Percentiles rank a stretch among this genome's conserved stretches.
These are phyloP conservation scores for Lucifuga dentata DNA, from an alignment of 2,113 vertebrate genomes.

Conservation along the genomic window DNA sequence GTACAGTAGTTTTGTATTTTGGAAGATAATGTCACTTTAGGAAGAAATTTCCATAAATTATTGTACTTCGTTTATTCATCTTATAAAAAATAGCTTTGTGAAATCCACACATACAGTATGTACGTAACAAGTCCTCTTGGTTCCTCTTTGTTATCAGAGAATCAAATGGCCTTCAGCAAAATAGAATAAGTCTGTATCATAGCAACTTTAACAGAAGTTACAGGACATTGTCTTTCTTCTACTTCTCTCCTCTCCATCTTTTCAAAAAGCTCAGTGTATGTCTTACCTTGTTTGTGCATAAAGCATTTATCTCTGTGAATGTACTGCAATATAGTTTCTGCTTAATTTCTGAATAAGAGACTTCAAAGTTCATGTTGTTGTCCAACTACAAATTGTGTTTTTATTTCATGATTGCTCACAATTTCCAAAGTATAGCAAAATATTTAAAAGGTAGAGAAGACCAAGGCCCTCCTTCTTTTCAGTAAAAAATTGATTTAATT, in stretches of 20 bases:
- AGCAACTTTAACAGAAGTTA: background rate
- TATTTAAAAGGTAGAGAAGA: too few species aligned
- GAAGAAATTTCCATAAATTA: background rate
- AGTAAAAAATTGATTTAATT: too few species aligned
- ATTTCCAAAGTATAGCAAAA: background rate
- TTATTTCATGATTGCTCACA: background rate
- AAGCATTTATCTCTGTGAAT: background rate
- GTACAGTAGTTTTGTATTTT: too few species aligned
- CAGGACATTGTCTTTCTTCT: background rate
- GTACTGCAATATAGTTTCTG: background rate
- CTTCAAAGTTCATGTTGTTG: background rate
- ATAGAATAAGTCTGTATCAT: background rate
- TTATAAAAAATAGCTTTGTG: background rate
- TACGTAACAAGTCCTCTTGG: background rate
- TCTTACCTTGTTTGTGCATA: background rate
- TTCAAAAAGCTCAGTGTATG: background rate
- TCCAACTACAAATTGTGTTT: background rate
- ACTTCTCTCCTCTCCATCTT: background rate
- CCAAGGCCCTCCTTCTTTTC: background rate
- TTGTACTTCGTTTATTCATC: background rate
- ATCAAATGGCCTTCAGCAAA: constrained; percentile 1
- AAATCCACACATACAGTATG: background rate
- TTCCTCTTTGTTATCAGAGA: background rate
- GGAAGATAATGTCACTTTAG: too few species aligned
- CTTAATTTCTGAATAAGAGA: background rate